Evolutionary conservation across 2,113 vertebrate genomes (phyloP), one percentile per base, ranked within the genome.

Genomic region (Tringa solitaria): DNA sequence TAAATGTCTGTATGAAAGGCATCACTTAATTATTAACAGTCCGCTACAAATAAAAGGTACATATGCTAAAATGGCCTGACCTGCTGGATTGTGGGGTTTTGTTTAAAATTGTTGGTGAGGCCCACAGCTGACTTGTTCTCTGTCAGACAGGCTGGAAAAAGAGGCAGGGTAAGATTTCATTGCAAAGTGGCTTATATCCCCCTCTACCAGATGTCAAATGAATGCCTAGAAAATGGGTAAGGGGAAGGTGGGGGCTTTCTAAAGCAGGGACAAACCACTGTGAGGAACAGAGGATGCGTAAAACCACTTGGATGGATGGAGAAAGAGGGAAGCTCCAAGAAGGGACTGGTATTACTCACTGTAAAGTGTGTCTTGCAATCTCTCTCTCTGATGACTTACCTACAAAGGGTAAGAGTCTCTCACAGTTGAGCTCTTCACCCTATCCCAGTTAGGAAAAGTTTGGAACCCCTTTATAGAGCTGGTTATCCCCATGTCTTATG

Each of bases 11-110:
- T 96, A 95, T 95, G 94, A 97, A 97, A 97, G 94, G 93, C 96
- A 94, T 96, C 95, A 96, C 95, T 97, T 97, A 97, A 97, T 97
- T 97, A 97, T 96, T 95, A 97, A 96, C 96, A 95, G 95, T 80
- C 96, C 10, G 39, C 90, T 91, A 59, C 94, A 97, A 96, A 97
- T 96, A 96, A 96, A 97, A 97, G 88, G 94, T 95, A 73, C 96
- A 90, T 82, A 97, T 94, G 93, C 89, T 95, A 86, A 94, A 97
- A 90, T 89, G 78, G 94, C 86, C 81, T 94, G 96, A 95, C 83
- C 95, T 92, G 90, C 89, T 94, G 86, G 84, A 46, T 14, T 69
- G 88, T 64, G 78, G 80, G 64, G 18, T 53, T 90, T 88, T 95
- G 90, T 89, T 92, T 78, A 61, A 91, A 94, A 72, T 54, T 32